Percentiles rank a stretch among this genome's conserved stretches.
Conservation (phyloP, 2,113 vertebrate genomes). For the Shinisaurus crocodilurus region DNA sequence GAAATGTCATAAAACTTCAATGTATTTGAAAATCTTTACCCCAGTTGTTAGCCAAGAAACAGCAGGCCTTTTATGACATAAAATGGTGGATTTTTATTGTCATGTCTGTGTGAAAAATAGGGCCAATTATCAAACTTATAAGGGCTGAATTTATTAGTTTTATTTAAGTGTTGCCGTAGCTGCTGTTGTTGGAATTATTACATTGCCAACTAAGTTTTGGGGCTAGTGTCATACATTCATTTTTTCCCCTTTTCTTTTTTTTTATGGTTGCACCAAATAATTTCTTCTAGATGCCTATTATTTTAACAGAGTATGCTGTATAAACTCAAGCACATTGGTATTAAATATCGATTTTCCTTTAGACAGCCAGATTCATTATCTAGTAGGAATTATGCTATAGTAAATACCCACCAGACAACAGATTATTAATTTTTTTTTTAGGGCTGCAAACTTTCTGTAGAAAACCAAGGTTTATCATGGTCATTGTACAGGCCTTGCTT, state of each 20-base stretch:
- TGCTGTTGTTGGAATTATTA: neutral
- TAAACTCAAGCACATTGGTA: conserved; percentile 58
- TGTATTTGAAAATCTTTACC: conserved; percentile 15
- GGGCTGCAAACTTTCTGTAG: conserved; percentile 38
- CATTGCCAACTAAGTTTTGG: conserved; percentile 25
- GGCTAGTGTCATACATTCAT: conserved; percentile 32
- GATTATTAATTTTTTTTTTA: conserved; percentile 17
- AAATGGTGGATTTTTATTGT: neutral
- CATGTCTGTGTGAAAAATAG: conserved; percentile 4
- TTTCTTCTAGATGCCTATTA: conserved; percentile 64
- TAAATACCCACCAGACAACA: conserved; percentile 37
- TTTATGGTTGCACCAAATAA: conserved; percentile 25
- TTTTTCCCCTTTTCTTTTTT: conserved; percentile 33
- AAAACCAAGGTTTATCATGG: conserved; percentile 46
- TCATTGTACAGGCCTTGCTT: conserved; percentile 25
- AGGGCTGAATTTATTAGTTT: conserved; percentile 48
- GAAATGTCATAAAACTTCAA: neutral
- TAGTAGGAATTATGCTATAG: conserved; percentile 48
- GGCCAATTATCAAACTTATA: conserved; percentile 1
- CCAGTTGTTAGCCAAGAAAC: neutral
- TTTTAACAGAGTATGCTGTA: conserved; percentile 53
- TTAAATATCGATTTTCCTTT: conserved; percentile 61
- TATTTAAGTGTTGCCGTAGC: conserved; percentile 41
- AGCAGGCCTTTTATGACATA: neutral
- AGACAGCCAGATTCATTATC: conserved; percentile 52